Evolutionary conservation across 2,888 invertebrate genomes (phyloP).

Genomic region (Lasius platythorax): DNA sequence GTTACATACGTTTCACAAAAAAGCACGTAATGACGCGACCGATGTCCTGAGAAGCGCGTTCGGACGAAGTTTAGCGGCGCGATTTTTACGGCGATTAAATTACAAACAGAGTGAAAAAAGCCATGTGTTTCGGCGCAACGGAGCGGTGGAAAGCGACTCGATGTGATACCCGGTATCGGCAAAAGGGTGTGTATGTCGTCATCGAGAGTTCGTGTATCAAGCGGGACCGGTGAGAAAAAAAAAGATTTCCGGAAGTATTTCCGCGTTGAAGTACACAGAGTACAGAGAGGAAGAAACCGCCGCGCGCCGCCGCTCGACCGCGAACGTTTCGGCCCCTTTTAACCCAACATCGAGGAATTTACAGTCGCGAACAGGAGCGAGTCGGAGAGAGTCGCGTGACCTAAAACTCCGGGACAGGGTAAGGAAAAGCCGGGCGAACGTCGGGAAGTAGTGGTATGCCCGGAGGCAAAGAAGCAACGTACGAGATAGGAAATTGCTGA

Average conservation of each 20-base stretch:
- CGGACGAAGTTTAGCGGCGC: constrained; percentile 20
- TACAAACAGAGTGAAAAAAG: constrained; percentile 30
- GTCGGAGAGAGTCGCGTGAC: constrained; percentile 48
- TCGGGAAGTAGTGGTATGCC: background rate
- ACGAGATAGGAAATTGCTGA: constrained; percentile 48
- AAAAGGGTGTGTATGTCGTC: background rate
- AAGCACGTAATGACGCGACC: constrained; percentile 9
- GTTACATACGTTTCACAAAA: constrained; percentile 35
- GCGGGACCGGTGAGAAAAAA: background rate
- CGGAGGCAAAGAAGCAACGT: constrained; percentile 18
- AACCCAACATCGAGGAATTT: constrained; percentile 67
- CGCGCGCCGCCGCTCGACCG: constrained; percentile 43
- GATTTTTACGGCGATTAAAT: constrained; percentile 43
- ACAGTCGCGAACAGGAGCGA: constrained; percentile 57
- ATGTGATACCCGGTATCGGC: constrained; percentile 6
- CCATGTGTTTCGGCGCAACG: background rate
- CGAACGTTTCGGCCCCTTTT: constrained; percentile 65
- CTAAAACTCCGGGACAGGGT: constrained; percentile 42
- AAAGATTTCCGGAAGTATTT: background rate
- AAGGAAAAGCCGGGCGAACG: constrained; percentile 10
- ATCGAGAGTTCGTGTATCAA: constrained; percentile 30
- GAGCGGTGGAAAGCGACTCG: constrained; percentile 25
- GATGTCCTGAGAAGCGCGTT: constrained; percentile 19
- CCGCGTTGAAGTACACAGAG: constrained; percentile 21
- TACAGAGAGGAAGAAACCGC: constrained; percentile 1